Base-by-base conservation (phyloP, 2,888 invertebrate species). In the Poecilus cupreus region DNA sequence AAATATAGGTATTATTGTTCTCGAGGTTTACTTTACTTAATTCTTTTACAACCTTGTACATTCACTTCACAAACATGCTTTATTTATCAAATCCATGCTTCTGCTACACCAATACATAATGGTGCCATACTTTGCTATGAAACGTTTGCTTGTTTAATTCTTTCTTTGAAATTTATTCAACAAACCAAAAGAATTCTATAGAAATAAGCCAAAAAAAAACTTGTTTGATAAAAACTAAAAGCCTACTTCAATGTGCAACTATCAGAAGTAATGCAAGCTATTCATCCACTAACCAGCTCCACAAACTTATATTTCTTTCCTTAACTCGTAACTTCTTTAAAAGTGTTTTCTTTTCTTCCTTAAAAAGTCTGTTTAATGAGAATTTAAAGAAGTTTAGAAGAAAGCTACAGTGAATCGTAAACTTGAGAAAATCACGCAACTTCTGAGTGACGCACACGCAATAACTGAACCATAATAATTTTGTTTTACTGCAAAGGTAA, bases 381-480 rank as follows among this genome's bases (percentile, higher is more conserved):
- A 39, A 68, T 68, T 68, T 68, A 68, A 37, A 68, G 64, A 68
- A 68, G 64, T 68, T 68, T 32, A 37, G 6, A 32, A 51, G 18
- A 32, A 32, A 37, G 64, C 37, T 68, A 37, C 37, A 18, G 37
- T 18, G 37, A 68, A 68, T 68, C 37, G 39, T 20, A 37, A 68
- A 68, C 39, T 60, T 60, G 13, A 54, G 20, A 51, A 60, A 60
- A 60, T 32, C 24, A 60, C 6, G 11, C 54, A 54, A 54, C 20
- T 60, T 60, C n/a, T 24, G 22, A 24, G n/a, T 60, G 60, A 60
- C 26, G 60, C 26, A 43, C 43, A 60, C 60, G 60, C 60, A 60
- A 60, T 60, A 54, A 54, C 54, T 20, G 20, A 54, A 54, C 20
- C 20, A 20, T 54, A 60, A 60, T 43, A 26, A 60, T 60, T 22